phyloP scores from a whole-genome alignment of 2,888 invertebrate species.

The Andrena bicolor region DNA sequence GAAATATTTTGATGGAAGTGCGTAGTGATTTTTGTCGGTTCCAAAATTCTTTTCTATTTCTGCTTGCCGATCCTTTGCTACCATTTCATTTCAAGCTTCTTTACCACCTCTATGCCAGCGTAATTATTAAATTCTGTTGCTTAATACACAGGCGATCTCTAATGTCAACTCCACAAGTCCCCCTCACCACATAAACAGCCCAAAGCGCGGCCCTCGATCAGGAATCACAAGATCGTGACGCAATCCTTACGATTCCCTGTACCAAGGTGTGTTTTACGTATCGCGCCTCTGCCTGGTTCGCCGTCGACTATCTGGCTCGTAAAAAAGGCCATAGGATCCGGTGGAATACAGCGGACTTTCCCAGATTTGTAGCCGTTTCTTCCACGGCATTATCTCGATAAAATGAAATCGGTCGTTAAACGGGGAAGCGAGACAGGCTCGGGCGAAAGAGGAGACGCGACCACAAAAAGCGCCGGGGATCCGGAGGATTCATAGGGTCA shows the following conservation, averaged over 20 bases:
- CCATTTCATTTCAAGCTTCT: too few species aligned
- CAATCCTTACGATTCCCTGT: constrained; percentile 39
- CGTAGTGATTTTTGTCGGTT: too few species aligned
- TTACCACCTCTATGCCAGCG: too few species aligned
- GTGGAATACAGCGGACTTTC: constrained; percentile 50
- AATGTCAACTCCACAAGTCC: too few species aligned
- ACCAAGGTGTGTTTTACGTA: constrained; percentile 9
- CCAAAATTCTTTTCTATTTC: too few species aligned
- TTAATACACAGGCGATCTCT: too few species aligned
- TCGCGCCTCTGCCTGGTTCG: neutral
- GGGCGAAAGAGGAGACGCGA: constrained; percentile 43
- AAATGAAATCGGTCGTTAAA: constrained; percentile 78
- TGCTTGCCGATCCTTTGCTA: too few species aligned
- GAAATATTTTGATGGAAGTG: neutral
- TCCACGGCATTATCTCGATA: constrained; percentile 70
- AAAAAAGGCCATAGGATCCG: constrained; percentile 42
- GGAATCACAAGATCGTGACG: constrained; percentile 29
- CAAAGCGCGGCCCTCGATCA: neutral
- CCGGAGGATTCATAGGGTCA: constrained; percentile 41
- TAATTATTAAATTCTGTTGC: too few species aligned
- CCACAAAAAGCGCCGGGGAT: constrained; percentile 24
- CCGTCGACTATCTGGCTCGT: constrained; percentile 51
- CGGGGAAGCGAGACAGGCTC: constrained; percentile 63
- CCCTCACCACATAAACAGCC: too few species aligned
- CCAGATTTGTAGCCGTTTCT: constrained; percentile 56